These are phyloP conservation scores for Oscheius sp. DNA, from an alignment of 2,888 invertebrate genomes.

Conservation along the genomic window DNA sequence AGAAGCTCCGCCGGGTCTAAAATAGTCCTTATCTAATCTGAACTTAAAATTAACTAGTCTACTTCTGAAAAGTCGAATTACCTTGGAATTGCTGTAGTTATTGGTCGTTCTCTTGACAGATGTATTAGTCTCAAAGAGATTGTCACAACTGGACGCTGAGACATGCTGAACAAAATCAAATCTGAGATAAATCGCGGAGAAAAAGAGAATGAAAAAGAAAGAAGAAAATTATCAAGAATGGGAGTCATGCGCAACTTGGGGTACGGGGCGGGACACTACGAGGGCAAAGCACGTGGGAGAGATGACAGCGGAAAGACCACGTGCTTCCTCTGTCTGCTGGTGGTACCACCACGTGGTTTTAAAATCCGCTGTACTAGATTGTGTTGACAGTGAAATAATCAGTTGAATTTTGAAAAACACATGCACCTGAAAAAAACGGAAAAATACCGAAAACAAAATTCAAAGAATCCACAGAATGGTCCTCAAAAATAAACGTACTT, in stretches of 20 bases:
- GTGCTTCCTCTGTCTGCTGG: not conserved
- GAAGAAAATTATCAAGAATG: too few species aligned
- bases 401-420: too few species aligned
- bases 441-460: too few species aligned
- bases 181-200: too few species aligned
- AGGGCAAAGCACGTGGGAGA: constrained; percentile 15
- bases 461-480: too few species aligned
- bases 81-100: constrained; percentile 24
- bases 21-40: not conserved
- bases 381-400: too few species aligned
- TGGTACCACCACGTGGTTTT: too few species aligned
- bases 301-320: not conserved
- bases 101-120: constrained; percentile 16
- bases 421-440: too few species aligned
- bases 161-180: constrained; percentile 9
- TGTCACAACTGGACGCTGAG: not conserved
- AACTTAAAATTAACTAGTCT: too few species aligned
- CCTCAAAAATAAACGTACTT: too few species aligned
- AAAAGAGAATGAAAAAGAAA: too few species aligned
- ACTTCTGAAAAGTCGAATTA: not conserved
- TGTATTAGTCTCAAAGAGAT: not conserved
- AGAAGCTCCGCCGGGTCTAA: constrained; percentile 14
- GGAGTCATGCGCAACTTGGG: not conserved
- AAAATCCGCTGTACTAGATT: too few species aligned
- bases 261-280: not conserved